Base-by-base conservation (phyloP, 2,888 invertebrate genomes). In the Omphaloscelis lunosa region DNA sequence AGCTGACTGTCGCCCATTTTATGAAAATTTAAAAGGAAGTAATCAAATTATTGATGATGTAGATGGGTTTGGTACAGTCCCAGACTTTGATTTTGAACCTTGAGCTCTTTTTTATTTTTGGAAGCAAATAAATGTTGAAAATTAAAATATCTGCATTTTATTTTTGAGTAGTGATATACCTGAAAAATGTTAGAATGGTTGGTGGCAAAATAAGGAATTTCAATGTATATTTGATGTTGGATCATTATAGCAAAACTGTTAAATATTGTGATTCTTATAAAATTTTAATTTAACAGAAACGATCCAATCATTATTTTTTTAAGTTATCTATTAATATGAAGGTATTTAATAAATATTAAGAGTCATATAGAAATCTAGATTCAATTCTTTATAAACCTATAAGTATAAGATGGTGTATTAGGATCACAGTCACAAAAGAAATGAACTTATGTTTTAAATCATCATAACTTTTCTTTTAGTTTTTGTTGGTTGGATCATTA, bases 1-100 rank as follows among this genome's bases (percentile, higher is more conserved):
- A 8, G 59, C 65, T 58, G 67, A 67, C 59, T 74, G 74, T 66
- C 59, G 29, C 58, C 66, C 65, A 66, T 74, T 74, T 74, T 67
- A 74, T 74, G 66, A 67, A 74, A 65, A 74, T 66, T 66, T 34
- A 65, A 53, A 53, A 56, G 59, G 62, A 62, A 62, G 62, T 62
- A 62, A 62, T 48, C 61, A 72, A 62, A 63, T 72, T 61, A 62
- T 72, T 65, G 56, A 73, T 56, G 73, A 73, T 66, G 51, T 58
- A 65, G 73, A 73, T 73, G 73, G 66, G 65, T 73, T 73, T 72
- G 70, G 70, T 70, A 70, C 69, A 58, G 58, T 70, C 41, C 70
- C 70, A 70, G 61, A 71, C 71, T 71, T 71, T 62, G 61, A 61
- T 71, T 71, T 71, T 71, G 71, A 71, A 71, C 71, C 61, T 45